These are phyloP conservation scores for Sebastes cheni DNA, from an alignment of 2,797 vertebrate genomes.

Conservation along the genomic window DNA sequence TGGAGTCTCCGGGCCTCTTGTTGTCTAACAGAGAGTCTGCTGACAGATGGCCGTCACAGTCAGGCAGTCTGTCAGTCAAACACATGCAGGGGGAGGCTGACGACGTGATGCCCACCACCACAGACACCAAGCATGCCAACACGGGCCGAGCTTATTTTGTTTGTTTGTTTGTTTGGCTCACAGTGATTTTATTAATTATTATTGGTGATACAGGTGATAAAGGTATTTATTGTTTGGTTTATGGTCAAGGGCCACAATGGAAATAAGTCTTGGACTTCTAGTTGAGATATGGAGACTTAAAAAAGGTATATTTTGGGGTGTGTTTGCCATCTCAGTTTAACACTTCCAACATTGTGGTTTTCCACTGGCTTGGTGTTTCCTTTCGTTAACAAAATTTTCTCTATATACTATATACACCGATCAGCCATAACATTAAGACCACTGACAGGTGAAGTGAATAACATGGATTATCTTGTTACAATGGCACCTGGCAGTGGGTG, in stretches of 20 bases:
- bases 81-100: slow-evolving; percentile 21
- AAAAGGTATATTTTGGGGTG: rapidly evolving
- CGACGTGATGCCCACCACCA: slow-evolving; percentile 6
- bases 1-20: slow-evolving; percentile 49
- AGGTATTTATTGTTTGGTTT: background rate
- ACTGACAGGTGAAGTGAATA: too few relatives aligned
- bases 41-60: slow-evolving; percentile 77
- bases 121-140: background rate
- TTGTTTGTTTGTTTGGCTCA: background rate
- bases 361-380: background rate
- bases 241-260: too few relatives aligned
- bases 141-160: background rate
- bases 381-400: too few relatives aligned
- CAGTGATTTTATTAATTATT: background rate
- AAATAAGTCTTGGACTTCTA: background rate
- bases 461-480: too few relatives aligned
- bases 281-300: background rate
- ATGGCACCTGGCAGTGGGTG: too few relatives aligned
- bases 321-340: too few relatives aligned
- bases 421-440: too few relatives aligned
- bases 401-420: too few relatives aligned
- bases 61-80: slow-evolving; percentile 64
- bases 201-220: background rate
- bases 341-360: too few relatives aligned
- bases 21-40: slow-evolving; percentile 58